Evolutionary conservation across 2,797 vertebrate species (phyloP).

Genomic region (Pachyuromys duprasi): DNA sequence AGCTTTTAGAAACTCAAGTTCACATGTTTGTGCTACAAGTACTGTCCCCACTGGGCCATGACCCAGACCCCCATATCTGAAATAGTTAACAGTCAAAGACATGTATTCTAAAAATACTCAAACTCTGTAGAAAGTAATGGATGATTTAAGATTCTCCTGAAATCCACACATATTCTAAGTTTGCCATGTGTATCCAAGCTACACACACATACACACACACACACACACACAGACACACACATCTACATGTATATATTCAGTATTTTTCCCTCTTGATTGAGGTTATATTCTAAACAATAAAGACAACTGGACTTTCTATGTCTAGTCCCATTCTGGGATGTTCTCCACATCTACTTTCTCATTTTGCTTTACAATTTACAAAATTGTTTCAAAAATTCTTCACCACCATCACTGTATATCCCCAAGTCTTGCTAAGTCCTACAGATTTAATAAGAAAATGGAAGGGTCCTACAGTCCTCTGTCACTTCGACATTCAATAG

Average conservation of each 20-base stretch:
- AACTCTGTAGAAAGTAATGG: conserved; percentile 21
- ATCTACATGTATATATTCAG: fast-evolving
- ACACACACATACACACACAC: not conserved
- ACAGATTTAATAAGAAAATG: not conserved
- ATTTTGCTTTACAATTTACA: not conserved
- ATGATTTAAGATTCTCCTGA: not conserved
- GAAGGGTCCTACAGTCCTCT: not conserved
- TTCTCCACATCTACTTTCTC: not conserved
- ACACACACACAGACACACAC: not conserved
- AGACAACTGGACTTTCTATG: not conserved
- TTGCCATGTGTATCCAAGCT: not conserved
- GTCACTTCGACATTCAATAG: not conserved
- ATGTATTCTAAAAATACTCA: conserved; percentile 16
- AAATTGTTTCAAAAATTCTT: not conserved
- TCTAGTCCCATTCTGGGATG: too few species aligned
- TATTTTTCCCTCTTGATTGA: not conserved
- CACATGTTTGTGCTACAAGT: not conserved
- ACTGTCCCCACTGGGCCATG: too few species aligned
- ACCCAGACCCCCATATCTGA: not conserved
- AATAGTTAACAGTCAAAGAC: not conserved
- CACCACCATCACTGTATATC: not conserved
- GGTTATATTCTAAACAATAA: not conserved
- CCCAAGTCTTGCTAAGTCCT: not conserved
- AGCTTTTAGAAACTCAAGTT: not conserved
- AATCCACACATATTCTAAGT: not conserved